Evolutionary conservation across 2,113 vertebrate genomes (phyloP).

Genomic region (Oreochromis spilurus): DNA sequence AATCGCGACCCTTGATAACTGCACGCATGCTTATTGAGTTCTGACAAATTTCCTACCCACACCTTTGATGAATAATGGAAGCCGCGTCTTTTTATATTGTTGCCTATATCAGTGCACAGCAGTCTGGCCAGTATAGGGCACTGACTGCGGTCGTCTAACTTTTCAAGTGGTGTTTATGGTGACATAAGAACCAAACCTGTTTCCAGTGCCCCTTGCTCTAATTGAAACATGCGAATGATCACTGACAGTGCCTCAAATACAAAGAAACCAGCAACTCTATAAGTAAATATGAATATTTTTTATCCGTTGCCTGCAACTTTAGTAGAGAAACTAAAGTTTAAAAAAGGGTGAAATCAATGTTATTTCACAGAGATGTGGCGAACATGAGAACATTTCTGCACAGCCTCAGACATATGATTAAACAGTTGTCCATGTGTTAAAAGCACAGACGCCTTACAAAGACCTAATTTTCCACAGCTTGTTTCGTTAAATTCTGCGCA

Average conservation of each 20-base stretch:
- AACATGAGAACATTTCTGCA: not conserved
- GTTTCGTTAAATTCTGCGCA: not conserved
- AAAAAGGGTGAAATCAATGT: not conserved
- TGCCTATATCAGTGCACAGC: not conserved
- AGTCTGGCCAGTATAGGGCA: not conserved
- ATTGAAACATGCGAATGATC: not conserved
- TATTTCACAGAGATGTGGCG: not conserved
- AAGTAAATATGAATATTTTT: not conserved
- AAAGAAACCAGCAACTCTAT: not conserved
- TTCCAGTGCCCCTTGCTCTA: not conserved
- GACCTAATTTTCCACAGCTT: not conserved
- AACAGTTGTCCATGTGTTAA: not conserved
- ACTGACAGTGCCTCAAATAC: not conserved
- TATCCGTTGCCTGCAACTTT: not conserved
- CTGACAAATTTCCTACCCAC: not conserved
- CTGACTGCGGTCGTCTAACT: not conserved
- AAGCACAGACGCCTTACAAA: not conserved
- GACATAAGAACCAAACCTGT: not conserved
- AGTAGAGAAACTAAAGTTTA: not conserved
- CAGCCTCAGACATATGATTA: not conserved
- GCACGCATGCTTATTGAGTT: not conserved
- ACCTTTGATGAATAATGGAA: not conserved
- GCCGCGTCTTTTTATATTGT: not conserved
- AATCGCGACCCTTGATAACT: not conserved
- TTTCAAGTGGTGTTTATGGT: not conserved